phyloP scores from a whole-genome alignment of 2,888 invertebrate species.

The Meteorus colon region DNA sequence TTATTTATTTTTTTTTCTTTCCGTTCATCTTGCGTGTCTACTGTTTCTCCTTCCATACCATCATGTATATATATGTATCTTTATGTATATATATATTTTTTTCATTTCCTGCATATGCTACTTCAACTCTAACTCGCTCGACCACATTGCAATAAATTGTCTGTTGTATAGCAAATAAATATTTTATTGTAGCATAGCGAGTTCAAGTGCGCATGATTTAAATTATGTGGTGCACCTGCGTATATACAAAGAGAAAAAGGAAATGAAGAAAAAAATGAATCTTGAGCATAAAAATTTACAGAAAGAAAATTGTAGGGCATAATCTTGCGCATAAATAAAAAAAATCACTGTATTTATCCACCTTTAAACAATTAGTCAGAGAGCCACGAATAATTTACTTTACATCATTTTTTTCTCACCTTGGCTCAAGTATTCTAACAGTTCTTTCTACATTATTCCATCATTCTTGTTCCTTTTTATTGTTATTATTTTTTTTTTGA shows the following conservation, averaged over 20 bases:
- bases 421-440: too few relatives aligned
- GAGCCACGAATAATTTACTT: neutral
- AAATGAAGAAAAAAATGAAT: neutral
- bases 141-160: slow-evolving; percentile 25
- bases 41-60: neutral
- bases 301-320: neutral
- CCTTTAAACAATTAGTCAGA: neutral
- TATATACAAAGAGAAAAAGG: neutral
- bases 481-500: neutral
- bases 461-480: neutral
- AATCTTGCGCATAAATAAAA: neutral
- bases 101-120: neutral
- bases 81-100: neutral
- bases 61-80: neutral
- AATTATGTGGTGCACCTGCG: neutral
- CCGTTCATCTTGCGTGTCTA: slow-evolving; percentile 25
- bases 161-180: slow-evolving; percentile 8
- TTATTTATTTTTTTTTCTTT: slow-evolving; percentile 16
- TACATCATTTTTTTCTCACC: too few relatives aligned
- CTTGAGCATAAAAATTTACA: neutral
- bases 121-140: slow-evolving; percentile 14
- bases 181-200: neutral
- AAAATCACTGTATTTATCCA: neutral
- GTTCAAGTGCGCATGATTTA: neutral
- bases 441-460: neutral